A percentile compares a stretch with the other conserved stretches of the same genome.
phyloP scores from a whole-genome alignment of 64 coral and sea anemone genomes.

The Montipora capricornis region DNA sequence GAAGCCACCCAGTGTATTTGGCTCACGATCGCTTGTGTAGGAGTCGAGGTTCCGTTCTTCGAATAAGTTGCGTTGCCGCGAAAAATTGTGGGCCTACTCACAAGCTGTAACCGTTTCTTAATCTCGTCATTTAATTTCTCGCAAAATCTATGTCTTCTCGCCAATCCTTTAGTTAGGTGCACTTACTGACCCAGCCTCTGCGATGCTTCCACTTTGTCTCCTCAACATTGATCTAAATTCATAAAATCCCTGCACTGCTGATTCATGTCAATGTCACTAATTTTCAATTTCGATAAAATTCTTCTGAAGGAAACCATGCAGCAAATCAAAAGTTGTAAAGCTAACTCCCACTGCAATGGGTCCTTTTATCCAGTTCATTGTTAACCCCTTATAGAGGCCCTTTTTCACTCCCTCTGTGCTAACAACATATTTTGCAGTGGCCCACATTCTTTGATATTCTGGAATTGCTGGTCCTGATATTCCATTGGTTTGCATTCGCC shows the following conservation, averaged over 20 bases:
- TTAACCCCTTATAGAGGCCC: constrained; percentile 92
- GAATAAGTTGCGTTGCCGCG: too few relatives aligned
- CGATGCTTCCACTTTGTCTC: background rate
- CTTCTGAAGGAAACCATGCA: constrained; percentile 73
- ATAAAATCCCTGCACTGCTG: background rate
- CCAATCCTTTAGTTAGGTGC: too few relatives aligned
- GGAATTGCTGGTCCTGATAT: constrained; percentile 57
- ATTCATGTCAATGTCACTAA: background rate
- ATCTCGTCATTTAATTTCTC: too few relatives aligned
- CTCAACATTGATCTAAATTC: background rate
- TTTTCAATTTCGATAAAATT: constrained; percentile 31
- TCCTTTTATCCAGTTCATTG: constrained; percentile 99
- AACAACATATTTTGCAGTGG: constrained; percentile 84
- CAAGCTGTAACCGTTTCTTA: too few relatives aligned
- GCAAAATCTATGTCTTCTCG: too few relatives aligned
- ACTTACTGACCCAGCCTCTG: too few relatives aligned
- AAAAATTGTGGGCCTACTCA: too few relatives aligned
- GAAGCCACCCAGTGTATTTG: too few relatives aligned
- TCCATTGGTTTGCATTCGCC: constrained; percentile 93
- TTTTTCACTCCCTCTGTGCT: constrained; percentile 78
- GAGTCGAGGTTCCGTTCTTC: too few relatives aligned
- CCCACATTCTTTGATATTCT: constrained; percentile 90
- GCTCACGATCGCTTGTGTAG: too few relatives aligned
- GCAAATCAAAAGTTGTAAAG: constrained; percentile 94
- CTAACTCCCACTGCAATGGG: constrained; percentile 97